A percentile compares a stretch with the other conserved stretches of the same genome.
Conservation (phyloP, 64 coral and sea anemone genomes). For the Catalaphyllia jardinei region DNA sequence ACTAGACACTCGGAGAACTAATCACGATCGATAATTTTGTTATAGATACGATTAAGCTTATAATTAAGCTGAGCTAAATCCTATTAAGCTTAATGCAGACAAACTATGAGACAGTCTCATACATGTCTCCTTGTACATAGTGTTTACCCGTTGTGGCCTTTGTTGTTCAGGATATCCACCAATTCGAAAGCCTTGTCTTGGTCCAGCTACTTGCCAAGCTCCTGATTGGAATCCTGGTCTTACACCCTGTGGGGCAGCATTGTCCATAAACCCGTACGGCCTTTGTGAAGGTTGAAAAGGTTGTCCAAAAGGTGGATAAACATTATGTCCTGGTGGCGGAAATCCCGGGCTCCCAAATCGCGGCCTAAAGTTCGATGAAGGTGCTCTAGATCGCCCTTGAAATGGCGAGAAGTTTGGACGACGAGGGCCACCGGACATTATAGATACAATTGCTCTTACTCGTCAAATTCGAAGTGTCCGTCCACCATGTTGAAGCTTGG, state of each 20-base stretch:
- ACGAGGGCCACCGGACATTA: constrained; percentile 29
- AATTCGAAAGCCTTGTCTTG: constrained; percentile 8
- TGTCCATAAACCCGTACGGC: background rate
- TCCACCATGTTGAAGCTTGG: constrained; percentile 64
- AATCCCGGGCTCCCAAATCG: constrained; percentile 27
- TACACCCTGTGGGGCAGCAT: background rate
- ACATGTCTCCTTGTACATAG: too few relatives aligned
- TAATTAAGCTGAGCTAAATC: too few relatives aligned
- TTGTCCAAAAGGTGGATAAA: constrained; percentile 36
- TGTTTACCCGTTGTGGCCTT: background rate
- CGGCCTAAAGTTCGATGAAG: constrained; percentile 20
- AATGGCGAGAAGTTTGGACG: constrained; percentile 13
- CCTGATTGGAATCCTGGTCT: background rate
- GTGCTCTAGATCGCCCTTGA: constrained; percentile 26
- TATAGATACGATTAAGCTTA: too few relatives aligned
- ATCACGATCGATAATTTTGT: too few relatives aligned
- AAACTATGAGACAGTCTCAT: too few relatives aligned
- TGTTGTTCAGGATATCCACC: background rate
- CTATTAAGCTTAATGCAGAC: too few relatives aligned
- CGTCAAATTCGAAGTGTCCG: background rate
- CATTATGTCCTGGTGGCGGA: background rate
- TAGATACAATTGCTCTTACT: background rate
- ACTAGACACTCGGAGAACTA: too few relatives aligned
- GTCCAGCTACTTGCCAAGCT: background rate
- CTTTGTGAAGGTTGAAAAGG: background rate